Evolutionary conservation across 2,888 invertebrate genomes (phyloP), one percentile per base, ranked within the genome.

Genomic region (Microchrysa polita): DNA sequence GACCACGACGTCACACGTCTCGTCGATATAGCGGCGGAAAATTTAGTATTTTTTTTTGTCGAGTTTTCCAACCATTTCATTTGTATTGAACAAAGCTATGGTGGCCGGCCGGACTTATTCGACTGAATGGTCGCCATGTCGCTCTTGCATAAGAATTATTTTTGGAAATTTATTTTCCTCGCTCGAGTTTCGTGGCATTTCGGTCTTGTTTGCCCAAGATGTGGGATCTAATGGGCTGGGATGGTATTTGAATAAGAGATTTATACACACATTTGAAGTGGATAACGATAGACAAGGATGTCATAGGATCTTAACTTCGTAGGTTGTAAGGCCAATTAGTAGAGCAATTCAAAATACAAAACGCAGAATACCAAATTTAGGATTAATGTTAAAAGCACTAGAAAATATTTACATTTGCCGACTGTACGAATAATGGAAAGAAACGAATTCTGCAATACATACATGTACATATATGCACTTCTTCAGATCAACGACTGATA

Each of bases 91-190:
- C 69, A 57, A 69, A 55, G 69, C 69, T 48, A n/a, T n/a, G n/a
- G n/a, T n/a, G n/a, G 27, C 27, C 27, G 27, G n/a, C 27, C 27
- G 61, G 61, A 63, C 61, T 9, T 23, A 59, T 59, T 59, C 48
- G 69, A 22, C 67, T 42, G n/a, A 61, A 40, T 61, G 40, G 61
- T 65, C 69, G 69, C 55, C 16, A 55, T 67, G 42, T 69, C 69
- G 69, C 44, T 65, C 69, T 69, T 69, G 69, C 69, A 69, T 69
- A 69, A 69, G 69, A 69, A 57, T 55, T 69, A 69, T 69, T 69
- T 69, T 69, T 69, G 69, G 69, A 69, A 69, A 55, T 57, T 69
- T 42, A 55, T 55, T 69, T 67, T 67, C 52, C n/a, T 53, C 34
- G n/a, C n/a, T n/a, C n/a, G n/a, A 20, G 42, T 4, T 2, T 65